Evolutionary conservation across 2,113 vertebrate genomes (phyloP).

Genomic region (Tympanuchus pallidicinctus): DNA sequence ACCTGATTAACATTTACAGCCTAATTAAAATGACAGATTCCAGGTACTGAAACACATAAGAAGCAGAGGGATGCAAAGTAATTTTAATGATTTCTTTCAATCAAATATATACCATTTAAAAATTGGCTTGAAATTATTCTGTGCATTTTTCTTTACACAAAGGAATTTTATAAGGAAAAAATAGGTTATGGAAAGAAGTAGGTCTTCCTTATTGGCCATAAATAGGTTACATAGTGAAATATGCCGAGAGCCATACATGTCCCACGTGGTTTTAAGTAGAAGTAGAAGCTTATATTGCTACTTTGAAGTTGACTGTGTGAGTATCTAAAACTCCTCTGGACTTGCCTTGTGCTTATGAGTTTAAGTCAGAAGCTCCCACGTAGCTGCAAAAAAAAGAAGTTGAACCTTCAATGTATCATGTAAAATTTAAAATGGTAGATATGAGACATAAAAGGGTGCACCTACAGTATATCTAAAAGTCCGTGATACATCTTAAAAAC

Average conservation of each 20-base stretch:
- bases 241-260: slow-evolving; percentile 54
- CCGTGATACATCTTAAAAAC: neutral
- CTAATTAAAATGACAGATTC: neutral
- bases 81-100: neutral
- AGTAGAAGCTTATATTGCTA: slow-evolving; percentile 31
- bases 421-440: neutral
- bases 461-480: neutral
- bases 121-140: slow-evolving; percentile 21
- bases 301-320: slow-evolving; percentile 59
- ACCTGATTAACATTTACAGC: neutral
- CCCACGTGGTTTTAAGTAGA: slow-evolving; percentile 35
- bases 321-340: slow-evolving; percentile 56
- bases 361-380: slow-evolving; percentile 36
- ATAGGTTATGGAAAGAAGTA: slow-evolving; percentile 43
- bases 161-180: slow-evolving; percentile 22
- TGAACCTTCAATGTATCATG: neutral
- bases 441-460: neutral
- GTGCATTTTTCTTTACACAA: neutral
- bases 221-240: slow-evolving; percentile 53
- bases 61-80: neutral
- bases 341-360: neutral
- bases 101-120: slow-evolving; percentile 7
- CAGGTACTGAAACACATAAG: neutral
- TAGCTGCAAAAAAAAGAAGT: neutral
- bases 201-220: slow-evolving; percentile 27